A percentile compares a stretch with the other conserved stretches of the same genome.
Conservation (phyloP, 2,113 vertebrate genomes). For the Mustela lutreola region DNA sequence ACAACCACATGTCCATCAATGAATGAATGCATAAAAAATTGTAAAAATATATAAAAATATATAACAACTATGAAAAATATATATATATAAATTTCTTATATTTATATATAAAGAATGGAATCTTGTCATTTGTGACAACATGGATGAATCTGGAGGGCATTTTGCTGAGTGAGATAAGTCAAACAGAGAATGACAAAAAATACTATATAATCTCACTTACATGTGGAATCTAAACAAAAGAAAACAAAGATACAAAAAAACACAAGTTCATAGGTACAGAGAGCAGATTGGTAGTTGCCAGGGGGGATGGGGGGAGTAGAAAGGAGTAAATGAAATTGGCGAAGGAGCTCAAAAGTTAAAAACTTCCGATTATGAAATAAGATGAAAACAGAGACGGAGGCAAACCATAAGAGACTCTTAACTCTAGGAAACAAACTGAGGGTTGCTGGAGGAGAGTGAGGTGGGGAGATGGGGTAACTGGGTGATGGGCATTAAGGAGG, state of each 20-base stretch:
- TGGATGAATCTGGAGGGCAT: not conserved
- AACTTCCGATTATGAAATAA: not conserved
- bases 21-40: not conserved
- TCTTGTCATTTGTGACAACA: not conserved
- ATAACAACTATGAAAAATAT: not conserved
- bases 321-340: not conserved
- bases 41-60: not conserved
- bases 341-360: not conserved
- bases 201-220: not conserved
- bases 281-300: not conserved
- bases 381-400: not conserved
- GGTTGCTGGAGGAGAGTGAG: not conserved
- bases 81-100: not conserved
- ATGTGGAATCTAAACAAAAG: not conserved
- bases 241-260: not conserved
- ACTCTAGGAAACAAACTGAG: not conserved
- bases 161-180: not conserved
- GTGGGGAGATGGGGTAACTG: not conserved
- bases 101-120: not conserved
- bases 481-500: not conserved
- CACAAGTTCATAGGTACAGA: not conserved
- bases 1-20: not conserved
- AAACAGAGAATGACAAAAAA: not conserved
- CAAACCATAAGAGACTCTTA: not conserved
- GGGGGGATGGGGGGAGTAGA: not conserved